Evolutionary conservation across 92 coral and sea anemone genomes (phyloP), one percentile per base, ranked within the genome.

Genomic region (Porites divaricata): DNA sequence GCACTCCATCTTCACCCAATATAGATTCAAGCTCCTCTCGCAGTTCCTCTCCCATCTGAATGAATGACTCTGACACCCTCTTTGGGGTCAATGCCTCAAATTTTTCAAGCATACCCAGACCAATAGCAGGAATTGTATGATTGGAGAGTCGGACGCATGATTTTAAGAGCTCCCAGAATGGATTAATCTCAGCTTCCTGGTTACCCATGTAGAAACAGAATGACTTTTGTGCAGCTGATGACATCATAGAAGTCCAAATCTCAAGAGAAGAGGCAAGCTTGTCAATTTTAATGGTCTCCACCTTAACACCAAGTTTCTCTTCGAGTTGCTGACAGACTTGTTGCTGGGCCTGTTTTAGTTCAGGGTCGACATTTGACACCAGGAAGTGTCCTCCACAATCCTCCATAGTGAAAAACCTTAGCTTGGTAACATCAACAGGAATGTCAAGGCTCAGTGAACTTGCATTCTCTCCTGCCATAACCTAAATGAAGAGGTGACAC

Each of bases 211-310:
- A 85, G 41, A 88, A 89, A 74, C 99, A 94, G 78, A 96, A 96
- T 26, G 96, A 87, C 50, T 95, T 92, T 35, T 96, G 93, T 26
- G 98, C 96, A 17, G 95, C 84, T 22, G 93, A 76, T 7, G 96
- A 92, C 95, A 96, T 96, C 98, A 90, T 96, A 10, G 92, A 78
- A 9, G 96, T 87, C 99, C 99, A 96, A 70, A 96, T 94, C 67
- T 92, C 92, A 25, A 96, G 83, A 57, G 99, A 94, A 69, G 89
- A 86, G 52, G 93, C 94, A 67, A 96, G 88, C 75, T 89, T 95
- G 49, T 89, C 96, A 8, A 96, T 74, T 84, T 90, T 88, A 50
- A 96, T 81, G 49, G 85, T 89, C 51, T 88, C 91, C 10, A 94
- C 95, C 50, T 70, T 77, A 10, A 89, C 90, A 21, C 95, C 96